Base-by-base conservation (phyloP, 2,888 invertebrate species). In the Scaptomyza caliginosa region DNA sequence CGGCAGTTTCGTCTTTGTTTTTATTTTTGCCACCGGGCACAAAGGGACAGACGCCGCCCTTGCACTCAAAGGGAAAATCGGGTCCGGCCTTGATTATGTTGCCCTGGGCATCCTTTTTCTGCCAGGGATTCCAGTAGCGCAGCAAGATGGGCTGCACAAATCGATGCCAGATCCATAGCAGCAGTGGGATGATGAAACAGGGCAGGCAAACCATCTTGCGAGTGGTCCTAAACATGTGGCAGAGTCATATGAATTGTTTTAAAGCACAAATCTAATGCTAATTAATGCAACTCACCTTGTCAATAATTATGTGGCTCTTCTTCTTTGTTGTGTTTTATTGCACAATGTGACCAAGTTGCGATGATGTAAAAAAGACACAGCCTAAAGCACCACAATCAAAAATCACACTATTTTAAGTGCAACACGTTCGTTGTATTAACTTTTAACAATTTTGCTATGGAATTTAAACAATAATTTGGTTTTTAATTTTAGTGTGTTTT, bases 81-180 rank as follows among this genome's bases (percentile, higher is more conserved):
- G 93, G 93, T 0, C 50, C 88, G 28, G 84, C 77, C 54, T 90
- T 90, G 38, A 92, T 92, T 0, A 92, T 91, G 78, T 93, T 93
- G 19, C 93, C 94, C 49, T 93, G 92, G 17, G 92, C 93, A 73
- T 94, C 93, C 87, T 94, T 94, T 57, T 94, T 93, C 55, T 93
- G 93, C 94, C 95, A 96, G 0, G 95, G 96, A 90, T 96, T 96
- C 96, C 96, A 97, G 88, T 95, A 95, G 70, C 94, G 94, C 49
- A 96, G 89, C 46, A 97, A 91, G 68, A 96, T 93, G 0, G 97
- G 97, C 89, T 97, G 96, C 65, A 97, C 93, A 83, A 96, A 95
- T 88, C 94, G 95, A 90, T 96, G 96, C 94, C 96, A 97, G 67
- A 97, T 93, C 85, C 95, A 95, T 11, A 97, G 92, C 40, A 97